Evolutionary conservation across 2,797 vertebrate genomes (phyloP).

Genomic region (Chanos chanos): DNA sequence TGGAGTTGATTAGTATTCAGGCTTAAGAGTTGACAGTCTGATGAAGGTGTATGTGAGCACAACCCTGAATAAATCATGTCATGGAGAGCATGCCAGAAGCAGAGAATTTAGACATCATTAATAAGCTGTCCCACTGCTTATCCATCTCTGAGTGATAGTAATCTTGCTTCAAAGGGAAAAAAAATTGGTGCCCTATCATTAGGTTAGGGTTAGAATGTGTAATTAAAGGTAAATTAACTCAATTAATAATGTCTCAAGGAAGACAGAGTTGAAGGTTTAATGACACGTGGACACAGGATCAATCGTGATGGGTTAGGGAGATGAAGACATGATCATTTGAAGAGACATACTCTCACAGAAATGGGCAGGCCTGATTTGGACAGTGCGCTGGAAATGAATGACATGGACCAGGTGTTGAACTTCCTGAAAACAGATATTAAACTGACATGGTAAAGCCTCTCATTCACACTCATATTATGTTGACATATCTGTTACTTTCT

Average conservation of each 20-base stretch:
- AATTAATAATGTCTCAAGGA: conserved; percentile 63
- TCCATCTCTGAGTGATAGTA: conserved; percentile 58
- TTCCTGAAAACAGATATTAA: conserved; percentile 87
- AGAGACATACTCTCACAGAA: conserved; percentile 62
- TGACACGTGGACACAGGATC: conserved; percentile 56
- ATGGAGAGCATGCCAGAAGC: conserved; percentile 27
- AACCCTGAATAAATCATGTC: conserved; percentile 43
- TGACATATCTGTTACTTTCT: no score
- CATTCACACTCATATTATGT: conserved; percentile 79
- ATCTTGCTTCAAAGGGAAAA: conserved; percentile 62
- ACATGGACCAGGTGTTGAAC: conserved; percentile 82
- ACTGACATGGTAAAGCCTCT: conserved; percentile 67
- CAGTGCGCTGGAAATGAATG: conserved; percentile 64
- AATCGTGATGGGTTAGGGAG: conserved; percentile 62
- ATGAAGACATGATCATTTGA: conserved; percentile 78
- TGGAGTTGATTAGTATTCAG: not conserved
- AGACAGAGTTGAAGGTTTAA: conserved; percentile 58
- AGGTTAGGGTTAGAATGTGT: conserved; percentile 61
- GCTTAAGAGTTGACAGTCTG: conserved; percentile 25
- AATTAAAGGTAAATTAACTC: conserved; percentile 64
- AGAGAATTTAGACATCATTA: conserved; percentile 48
- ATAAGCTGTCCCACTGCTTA: conserved; percentile 46
- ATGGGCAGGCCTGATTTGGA: conserved; percentile 59
- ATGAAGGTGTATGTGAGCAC: conserved; percentile 18
- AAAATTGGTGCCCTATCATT: conserved; percentile 67